These are phyloP conservation scores for Enteromius radiatus DNA, from an alignment of 2,797 vertebrate genomes.

Conservation along the genomic window DNA sequence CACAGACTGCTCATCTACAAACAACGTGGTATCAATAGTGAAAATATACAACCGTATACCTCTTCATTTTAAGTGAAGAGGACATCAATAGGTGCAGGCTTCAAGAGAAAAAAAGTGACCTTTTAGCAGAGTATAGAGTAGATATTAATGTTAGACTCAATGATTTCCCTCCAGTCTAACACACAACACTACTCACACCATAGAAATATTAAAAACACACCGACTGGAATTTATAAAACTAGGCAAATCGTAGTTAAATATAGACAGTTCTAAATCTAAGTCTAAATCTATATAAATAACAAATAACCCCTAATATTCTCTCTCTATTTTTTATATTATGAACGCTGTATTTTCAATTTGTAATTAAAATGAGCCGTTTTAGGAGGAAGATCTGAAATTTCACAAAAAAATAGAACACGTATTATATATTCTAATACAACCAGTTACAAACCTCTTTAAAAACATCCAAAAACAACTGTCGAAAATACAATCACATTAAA, in stretches of 20 bases:
- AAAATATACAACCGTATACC: constrained; percentile 4
- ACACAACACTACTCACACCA: constrained; percentile 14
- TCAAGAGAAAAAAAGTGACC: too few relatives aligned
- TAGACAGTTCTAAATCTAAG: constrained; percentile 76
- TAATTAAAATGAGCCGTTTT: neutral
- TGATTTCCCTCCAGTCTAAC: constrained; percentile 17
- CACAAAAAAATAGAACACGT: neutral
- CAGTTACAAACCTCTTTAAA: constrained; percentile 16
- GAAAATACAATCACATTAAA: constrained; percentile 23
- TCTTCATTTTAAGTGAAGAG: neutral
- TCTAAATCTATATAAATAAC: constrained; percentile 44
- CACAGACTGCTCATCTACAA: neutral
- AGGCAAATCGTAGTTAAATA: constrained; percentile 73
- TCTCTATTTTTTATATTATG: neutral
- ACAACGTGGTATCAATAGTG: neutral
- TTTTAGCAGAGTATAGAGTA: neutral
- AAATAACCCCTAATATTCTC: neutral
- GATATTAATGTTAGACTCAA: neutral
- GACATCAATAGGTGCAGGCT: too few relatives aligned
- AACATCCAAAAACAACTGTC: constrained; percentile 9
- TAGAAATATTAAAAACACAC: constrained; percentile 79
- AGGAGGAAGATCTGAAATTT: neutral
- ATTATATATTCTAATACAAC: constrained; percentile 16
- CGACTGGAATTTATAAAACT: constrained; percentile 80
- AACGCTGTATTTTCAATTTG: neutral